Base-by-base conservation (phyloP, 1,140 invertebrate species). In the Anadara kagoshimensis region DNA sequence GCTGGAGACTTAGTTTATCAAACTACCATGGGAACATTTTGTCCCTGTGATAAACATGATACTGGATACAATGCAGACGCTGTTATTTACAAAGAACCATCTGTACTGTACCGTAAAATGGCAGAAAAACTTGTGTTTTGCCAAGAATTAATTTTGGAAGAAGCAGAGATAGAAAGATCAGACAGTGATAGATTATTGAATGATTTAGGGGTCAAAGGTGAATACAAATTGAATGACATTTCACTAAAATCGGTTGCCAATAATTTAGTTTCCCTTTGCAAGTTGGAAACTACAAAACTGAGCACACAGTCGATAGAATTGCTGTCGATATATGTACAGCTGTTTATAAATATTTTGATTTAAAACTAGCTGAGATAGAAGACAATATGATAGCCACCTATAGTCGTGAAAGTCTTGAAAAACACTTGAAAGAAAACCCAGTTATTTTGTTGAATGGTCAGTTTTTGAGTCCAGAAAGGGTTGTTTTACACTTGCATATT, bases 231-330 rank as follows among this genome's bases (percentile, higher is more conserved):
- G n/a, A 51, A 51, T 4, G 20, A 18, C 1, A 16, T 20, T 76
- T 74, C 4, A 75, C 79, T 67, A 65, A 64, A 49, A 63, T 43
- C 29, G 63, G 75, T 62, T 49, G 49, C 7, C 14, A 79, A 43
- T 20, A 56, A 16, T 51, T 64, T 56, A 47, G 65, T 41, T 43
- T 73, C 22, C 43, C 81, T 41, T 14, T 70, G 26, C 57, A 79
- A 24, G 62, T 73, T 49, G 69, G 65, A 36, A 3, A 36, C 29
- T 36, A 36, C 29, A 36, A 36, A 36, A 36, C 7, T 36, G 29
- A 36, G 29, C 29, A 36, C 29, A 36, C 2, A 36, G 7, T 2
- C 29, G 7, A 2, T 36, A 36, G 29, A 36, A 36, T 3, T 36
- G 29, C 29, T 36, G 7, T 36, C 29, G 7, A 36, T 3, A 36